phyloP scores from a whole-genome alignment of 2,113 vertebrate species.

The Halcyon senegalensis region DNA sequence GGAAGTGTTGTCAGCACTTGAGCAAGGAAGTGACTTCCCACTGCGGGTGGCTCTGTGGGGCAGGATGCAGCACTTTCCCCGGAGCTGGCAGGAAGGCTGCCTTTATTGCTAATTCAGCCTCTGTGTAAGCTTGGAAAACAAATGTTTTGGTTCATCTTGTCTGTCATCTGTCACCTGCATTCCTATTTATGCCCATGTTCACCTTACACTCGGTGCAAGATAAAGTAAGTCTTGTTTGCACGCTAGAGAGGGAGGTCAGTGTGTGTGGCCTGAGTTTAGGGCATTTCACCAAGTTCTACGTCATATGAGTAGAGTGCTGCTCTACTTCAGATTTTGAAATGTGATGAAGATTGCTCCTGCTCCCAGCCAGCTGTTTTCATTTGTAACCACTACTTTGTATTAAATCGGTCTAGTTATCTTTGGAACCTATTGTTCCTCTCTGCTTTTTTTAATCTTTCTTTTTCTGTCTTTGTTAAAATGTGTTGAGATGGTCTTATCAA shows the following conservation, averaged over 20 bases:
- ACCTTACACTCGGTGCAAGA: neutral
- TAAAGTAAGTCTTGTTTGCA: neutral
- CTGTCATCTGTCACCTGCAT: neutral
- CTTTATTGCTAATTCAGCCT: neutral
- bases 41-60: neutral
- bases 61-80: neutral
- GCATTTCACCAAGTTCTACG: neutral
- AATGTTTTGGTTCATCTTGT: neutral
- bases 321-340: neutral
- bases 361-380: conserved; percentile 39
- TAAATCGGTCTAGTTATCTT: conserved; percentile 47
- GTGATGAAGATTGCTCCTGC: neutral
- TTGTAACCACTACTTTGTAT: neutral
- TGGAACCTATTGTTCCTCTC: conserved; percentile 14
- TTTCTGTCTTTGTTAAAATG: conserved; percentile 15
- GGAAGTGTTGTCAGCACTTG: neutral
- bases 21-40: neutral
- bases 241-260: neutral
- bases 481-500: conserved; percentile 34
- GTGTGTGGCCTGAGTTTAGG: neutral
- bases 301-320: neutral
- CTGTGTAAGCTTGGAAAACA: neutral
- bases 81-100: neutral
- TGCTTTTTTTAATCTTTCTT: neutral
- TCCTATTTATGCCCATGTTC: neutral